These are phyloP conservation scores for Mongoloraphidia duomilia DNA, from an alignment of 2,888 invertebrate species.

Conservation along the genomic window DNA sequence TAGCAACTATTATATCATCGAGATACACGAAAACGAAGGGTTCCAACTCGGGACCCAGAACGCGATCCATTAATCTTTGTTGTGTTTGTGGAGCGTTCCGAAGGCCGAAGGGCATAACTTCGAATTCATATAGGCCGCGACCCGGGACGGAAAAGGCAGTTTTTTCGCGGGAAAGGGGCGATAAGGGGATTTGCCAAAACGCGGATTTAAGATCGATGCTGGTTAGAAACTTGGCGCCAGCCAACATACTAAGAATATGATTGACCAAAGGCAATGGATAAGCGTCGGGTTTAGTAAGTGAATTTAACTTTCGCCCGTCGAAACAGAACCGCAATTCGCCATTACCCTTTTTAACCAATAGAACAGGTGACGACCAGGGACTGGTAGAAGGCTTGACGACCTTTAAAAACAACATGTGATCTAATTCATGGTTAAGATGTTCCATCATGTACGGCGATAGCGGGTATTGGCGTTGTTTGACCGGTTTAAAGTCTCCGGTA, in stretches of 20 bases:
- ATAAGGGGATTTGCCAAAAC: slow-evolving; percentile 7
- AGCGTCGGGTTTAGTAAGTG: slow-evolving; percentile 3
- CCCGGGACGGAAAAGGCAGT: slow-evolving; percentile 4
- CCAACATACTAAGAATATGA: slow-evolving; percentile 9
- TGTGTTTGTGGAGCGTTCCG: no score
- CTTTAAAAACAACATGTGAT: slow-evolving; percentile 14
- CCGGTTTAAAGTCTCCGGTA: slow-evolving; percentile 6
- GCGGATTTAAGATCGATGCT: slow-evolving; percentile 6
- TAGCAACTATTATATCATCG: slow-evolving; percentile 14
- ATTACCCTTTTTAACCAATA: slow-evolving; percentile 15
- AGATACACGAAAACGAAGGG: slow-evolving; percentile 11
- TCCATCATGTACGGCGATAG: slow-evolving; percentile 10
- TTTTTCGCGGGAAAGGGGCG: slow-evolving; percentile 4
- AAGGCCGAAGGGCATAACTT: no score
- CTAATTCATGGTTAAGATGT: slow-evolving; percentile 12
- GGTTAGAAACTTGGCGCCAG: slow-evolving; percentile 7
- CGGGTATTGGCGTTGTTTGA: slow-evolving; percentile 10
- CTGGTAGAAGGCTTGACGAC: slow-evolving; percentile 16
- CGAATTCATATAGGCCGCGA: no score
- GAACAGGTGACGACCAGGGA: slow-evolving; percentile 16
- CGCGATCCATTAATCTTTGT: no score
- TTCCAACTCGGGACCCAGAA: slow-evolving; percentile 9
- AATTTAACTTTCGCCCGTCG: slow-evolving; percentile 10
- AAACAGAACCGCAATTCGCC: slow-evolving; percentile 13
- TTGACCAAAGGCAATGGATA: slow-evolving; percentile 10